A percentile compares a stretch with the other conserved stretches of the same genome.
These are phyloP conservation scores for Euborellia annulipes DNA, from an alignment of 1,140 invertebrate species.

Conservation along the genomic window DNA sequence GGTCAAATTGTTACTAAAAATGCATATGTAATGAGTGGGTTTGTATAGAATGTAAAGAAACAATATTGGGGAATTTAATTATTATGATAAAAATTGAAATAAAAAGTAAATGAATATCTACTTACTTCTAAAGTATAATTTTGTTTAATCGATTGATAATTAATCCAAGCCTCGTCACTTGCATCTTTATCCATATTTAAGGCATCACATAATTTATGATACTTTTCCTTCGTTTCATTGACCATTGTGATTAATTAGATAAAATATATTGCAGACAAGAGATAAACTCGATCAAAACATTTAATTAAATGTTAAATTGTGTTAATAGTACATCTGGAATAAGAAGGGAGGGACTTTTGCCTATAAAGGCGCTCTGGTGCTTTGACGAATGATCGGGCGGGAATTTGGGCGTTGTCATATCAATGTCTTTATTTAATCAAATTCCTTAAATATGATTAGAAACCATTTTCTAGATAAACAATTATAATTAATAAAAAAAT, in stretches of 20 bases:
- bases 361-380: background rate
- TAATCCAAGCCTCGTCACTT: constrained; percentile 63
- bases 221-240: constrained; percentile 33
- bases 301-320: too few relatives aligned
- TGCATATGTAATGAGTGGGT: too few relatives aligned
- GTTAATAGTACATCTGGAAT: background rate
- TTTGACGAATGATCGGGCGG: background rate
- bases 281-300: too few relatives aligned
- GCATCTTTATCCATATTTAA: constrained; percentile 71
- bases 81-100: constrained; percentile 1
- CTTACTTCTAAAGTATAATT: constrained; percentile 76
- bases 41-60: background rate
- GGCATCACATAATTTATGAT: constrained; percentile 57
- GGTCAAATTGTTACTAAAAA: background rate
- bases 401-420: background rate
- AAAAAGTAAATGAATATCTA: constrained; percentile 1
- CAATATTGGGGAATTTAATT: background rate
- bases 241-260: too few relatives aligned
- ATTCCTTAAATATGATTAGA: too few relatives aligned
- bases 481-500: too few relatives aligned
- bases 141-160: constrained; percentile 59
- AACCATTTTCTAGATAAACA: too few relatives aligned
- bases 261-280: too few relatives aligned
- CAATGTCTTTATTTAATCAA: too few relatives aligned
- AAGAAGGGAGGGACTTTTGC: background rate